Conservation (phyloP, 2,888 invertebrate genomes). For the Clivina fossor region DNA sequence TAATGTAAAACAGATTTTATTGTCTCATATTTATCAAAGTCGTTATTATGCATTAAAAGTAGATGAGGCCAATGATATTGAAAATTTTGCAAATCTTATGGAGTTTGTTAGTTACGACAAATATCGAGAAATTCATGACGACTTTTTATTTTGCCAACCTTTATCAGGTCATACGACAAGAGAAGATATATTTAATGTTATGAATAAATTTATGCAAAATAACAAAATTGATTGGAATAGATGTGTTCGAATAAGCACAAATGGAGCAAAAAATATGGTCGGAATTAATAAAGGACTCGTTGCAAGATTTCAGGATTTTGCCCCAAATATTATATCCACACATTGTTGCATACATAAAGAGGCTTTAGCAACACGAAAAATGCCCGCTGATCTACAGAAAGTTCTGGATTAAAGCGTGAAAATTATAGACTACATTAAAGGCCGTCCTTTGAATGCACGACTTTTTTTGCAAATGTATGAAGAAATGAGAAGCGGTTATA, state of each 20-base stretch:
- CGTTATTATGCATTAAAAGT: slow-evolving; percentile 33
- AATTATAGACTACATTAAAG: slow-evolving; percentile 1
- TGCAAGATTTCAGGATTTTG: slow-evolving; percentile 27
- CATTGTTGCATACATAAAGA: slow-evolving; percentile 36
- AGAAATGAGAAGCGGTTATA: slow-evolving; percentile 29
- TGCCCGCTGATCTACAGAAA: slow-evolving; percentile 26
- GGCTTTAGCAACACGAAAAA: slow-evolving; percentile 34
- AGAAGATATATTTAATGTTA: slow-evolving; percentile 33
- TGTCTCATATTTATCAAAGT: slow-evolving; percentile 24
- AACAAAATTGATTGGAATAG: slow-evolving; percentile 26
- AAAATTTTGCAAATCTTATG: slow-evolving; percentile 24
- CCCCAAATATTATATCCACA: slow-evolving; percentile 33
- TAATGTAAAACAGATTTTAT: slow-evolving; percentile 24
- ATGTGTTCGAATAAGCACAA: slow-evolving; percentile 27
- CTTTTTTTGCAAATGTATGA: slow-evolving; percentile 31
- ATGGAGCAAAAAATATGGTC: slow-evolving; percentile 36
- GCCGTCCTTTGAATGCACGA: slow-evolving; percentile 28
- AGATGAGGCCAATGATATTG: slow-evolving; percentile 33
- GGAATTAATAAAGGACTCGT: slow-evolving; percentile 27
- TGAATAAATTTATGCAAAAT: slow-evolving; percentile 24
- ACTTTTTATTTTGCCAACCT: slow-evolving; percentile 31
- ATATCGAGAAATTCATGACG: slow-evolving; percentile 21
- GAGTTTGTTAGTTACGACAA: slow-evolving; percentile 31
- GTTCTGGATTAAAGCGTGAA: slow-evolving; percentile 10
- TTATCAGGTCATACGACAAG: slow-evolving; percentile 30